Conservation (phyloP, 2,797 vertebrate species). For the Sebastes reedi region DNA sequence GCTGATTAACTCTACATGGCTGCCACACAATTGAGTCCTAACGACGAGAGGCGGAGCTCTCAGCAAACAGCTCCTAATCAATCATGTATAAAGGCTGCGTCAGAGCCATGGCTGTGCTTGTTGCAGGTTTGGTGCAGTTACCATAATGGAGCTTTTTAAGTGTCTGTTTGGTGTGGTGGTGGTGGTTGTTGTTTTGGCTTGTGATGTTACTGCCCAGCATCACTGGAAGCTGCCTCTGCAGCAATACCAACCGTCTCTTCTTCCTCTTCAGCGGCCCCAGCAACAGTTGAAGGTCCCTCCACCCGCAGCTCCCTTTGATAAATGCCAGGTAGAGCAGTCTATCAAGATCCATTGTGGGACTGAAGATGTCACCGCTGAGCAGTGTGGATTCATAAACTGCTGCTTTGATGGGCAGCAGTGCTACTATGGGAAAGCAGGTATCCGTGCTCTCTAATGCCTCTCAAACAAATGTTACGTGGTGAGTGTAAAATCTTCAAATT, state of each 20-base stretch:
- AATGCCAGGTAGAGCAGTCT: slow-evolving; percentile 64
- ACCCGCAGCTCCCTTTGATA: slow-evolving; percentile 34
- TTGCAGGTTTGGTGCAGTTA: slow-evolving; percentile 20
- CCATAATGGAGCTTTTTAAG: slow-evolving; percentile 54
- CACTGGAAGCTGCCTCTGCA: slow-evolving; percentile 30
- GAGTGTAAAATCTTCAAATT: not conserved
- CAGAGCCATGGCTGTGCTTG: fast-evolving
- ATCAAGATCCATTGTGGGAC: slow-evolving; percentile 75
- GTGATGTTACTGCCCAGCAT: slow-evolving; percentile 30
- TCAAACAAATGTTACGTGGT: not conserved
- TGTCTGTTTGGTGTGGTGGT: slow-evolving; percentile 42
- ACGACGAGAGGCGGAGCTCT: slow-evolving; percentile 57
- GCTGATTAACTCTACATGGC: slow-evolving; percentile 70
- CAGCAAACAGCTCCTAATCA: slow-evolving; percentile 20
- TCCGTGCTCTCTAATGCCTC: not conserved
- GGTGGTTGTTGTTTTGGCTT: slow-evolving; percentile 23
- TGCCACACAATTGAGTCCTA: slow-evolving; percentile 61
- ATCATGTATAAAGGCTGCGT: slow-evolving; percentile 52
- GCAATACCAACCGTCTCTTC: not conserved
- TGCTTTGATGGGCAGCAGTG: slow-evolving; percentile 74
- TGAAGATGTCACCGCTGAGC: slow-evolving; percentile 50
- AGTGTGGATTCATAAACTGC: slow-evolving; percentile 77
- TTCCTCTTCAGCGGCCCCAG: not conserved
- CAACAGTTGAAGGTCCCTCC: slow-evolving; percentile 3
- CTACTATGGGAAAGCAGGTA: slow-evolving; percentile 80